phyloP scores from a whole-genome alignment of 2,797 vertebrate species.

The Hapalemur alaotrensis region DNA sequence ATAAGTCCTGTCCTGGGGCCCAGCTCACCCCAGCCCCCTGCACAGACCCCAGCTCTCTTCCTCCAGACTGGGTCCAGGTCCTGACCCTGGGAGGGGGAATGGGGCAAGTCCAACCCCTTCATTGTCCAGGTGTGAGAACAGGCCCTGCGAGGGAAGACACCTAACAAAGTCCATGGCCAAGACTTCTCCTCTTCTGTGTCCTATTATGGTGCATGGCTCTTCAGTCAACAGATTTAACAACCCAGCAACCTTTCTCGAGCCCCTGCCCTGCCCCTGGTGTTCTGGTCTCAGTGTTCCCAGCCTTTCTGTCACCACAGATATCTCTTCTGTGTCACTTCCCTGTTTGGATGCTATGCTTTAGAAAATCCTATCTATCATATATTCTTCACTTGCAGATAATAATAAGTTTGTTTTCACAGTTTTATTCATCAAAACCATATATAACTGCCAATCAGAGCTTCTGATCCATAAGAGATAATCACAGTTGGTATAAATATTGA shows the following conservation, averaged over 20 bases:
- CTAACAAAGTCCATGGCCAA: neutral
- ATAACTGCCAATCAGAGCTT: conserved; percentile 53
- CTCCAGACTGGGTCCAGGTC: neutral
- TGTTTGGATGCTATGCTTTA: neutral
- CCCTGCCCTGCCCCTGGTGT: neutral
- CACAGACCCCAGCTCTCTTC: neutral
- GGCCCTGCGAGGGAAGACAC: neutral
- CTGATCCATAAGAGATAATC: conserved; percentile 25
- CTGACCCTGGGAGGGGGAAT: neutral
- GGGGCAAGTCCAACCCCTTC: neutral
- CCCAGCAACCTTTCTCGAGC: neutral
- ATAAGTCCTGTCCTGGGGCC: neutral
- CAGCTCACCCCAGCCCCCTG: neutral
- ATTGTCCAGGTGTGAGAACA: neutral
- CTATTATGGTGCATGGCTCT: neutral
- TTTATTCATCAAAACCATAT: conserved; percentile 44
- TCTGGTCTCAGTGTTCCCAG: neutral
- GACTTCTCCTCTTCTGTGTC: neutral
- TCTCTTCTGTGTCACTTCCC: neutral
- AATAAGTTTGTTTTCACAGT: conserved; percentile 41
- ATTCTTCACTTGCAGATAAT: neutral
- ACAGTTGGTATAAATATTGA: conserved; percentile 35
- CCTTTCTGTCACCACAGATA: neutral
- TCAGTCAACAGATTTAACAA: neutral
- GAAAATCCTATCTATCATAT: neutral